phyloP scores from a whole-genome alignment of 2,113 vertebrate genomes.

The Antechinus stuartii region DNA sequence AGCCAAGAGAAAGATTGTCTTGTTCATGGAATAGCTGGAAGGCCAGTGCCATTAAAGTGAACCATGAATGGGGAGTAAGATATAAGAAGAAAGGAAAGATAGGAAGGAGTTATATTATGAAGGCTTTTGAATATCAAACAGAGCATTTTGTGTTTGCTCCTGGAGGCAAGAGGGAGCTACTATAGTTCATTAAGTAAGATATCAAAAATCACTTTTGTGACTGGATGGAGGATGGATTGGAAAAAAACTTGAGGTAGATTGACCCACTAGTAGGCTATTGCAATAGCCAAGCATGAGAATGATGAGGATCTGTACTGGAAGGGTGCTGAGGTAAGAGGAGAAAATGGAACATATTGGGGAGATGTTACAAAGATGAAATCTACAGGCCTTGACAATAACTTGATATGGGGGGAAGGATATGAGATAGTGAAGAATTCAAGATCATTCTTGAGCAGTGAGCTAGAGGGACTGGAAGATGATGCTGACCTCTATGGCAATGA shows the following conservation, averaged over 20 bases:
- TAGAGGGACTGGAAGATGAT: not conserved
- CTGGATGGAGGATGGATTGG: not conserved
- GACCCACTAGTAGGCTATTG: not conserved
- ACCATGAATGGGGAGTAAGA: not conserved
- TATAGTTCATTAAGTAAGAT: not conserved
- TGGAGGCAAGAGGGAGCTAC: not conserved
- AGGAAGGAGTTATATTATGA: not conserved
- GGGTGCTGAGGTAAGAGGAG: not conserved
- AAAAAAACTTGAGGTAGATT: not conserved
- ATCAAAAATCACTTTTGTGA: not conserved
- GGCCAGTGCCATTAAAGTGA: not conserved
- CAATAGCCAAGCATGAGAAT: not conserved
- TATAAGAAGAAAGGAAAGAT: not conserved
- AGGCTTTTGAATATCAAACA: not conserved
- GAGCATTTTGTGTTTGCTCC: not conserved
- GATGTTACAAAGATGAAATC: not conserved
- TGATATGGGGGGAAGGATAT: not conserved
- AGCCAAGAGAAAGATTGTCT: not conserved
- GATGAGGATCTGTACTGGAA: not conserved
- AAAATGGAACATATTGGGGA: not conserved
- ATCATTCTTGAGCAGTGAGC: not conserved
- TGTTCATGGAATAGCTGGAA: not conserved
- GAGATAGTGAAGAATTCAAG: not conserved
- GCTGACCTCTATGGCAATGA: not conserved
- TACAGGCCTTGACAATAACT: not conserved